Evolutionary conservation across 2,888 invertebrate species (phyloP).

Genomic region (Mystacides longicornis): DNA sequence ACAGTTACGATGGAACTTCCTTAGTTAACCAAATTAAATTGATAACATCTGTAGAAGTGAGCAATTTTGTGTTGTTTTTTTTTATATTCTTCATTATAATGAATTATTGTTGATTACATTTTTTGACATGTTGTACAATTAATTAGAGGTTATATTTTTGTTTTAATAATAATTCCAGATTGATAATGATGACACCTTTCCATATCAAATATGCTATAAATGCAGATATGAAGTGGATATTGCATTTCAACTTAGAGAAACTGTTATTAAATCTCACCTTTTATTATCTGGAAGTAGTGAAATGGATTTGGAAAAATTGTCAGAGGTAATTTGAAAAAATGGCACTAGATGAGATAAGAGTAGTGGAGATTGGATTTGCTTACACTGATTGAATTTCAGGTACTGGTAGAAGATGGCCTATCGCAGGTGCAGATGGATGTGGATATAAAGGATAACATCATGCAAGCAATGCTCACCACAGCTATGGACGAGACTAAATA

Average conservation of each 20-base stretch:
- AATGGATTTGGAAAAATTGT: constrained; percentile 14
- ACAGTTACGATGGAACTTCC: constrained; percentile 8
- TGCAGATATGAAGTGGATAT: constrained; percentile 28
- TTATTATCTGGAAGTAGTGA: constrained; percentile 21
- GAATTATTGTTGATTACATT: too few species aligned
- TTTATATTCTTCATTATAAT: background rate
- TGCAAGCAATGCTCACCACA: too few species aligned
- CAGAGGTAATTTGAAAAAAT: too few species aligned
- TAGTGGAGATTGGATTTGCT: too few species aligned
- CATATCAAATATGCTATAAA: constrained; percentile 28
- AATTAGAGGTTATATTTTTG: background rate
- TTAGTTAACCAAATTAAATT: constrained; percentile 25
- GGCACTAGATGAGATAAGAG: too few species aligned
- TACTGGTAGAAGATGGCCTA: too few species aligned
- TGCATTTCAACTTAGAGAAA: constrained; percentile 25
- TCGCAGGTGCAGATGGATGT: too few species aligned
- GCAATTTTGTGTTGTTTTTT: background rate
- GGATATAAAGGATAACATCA: too few species aligned
- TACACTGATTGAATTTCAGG: too few species aligned
- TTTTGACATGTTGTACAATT: background rate
- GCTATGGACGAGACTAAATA: too few species aligned
- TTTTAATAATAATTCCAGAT: constrained; percentile 17
- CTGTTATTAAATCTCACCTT: constrained; percentile 19
- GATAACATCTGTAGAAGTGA: constrained; percentile 24
- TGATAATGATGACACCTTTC: constrained; percentile 19